Percentiles rank a stretch among this genome's conserved stretches.
phyloP scores from a whole-genome alignment of 1,140 invertebrate species.

The Lordiphosa clarofinis region DNA sequence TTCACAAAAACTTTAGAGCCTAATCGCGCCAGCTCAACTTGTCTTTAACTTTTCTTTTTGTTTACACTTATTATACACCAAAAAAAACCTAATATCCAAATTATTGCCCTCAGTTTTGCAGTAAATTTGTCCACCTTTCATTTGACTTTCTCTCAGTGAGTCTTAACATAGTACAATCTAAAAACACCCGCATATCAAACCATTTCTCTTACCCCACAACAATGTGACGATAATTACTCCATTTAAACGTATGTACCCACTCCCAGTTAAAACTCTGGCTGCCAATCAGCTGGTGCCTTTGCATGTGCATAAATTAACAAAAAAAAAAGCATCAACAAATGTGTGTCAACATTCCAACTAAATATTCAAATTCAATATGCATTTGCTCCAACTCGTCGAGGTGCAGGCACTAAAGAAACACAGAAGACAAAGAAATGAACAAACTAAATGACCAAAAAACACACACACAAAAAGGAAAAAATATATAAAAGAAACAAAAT shows the following conservation, averaged over 20 bases:
- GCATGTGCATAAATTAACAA: slow-evolving; percentile 51
- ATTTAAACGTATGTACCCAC: slow-evolving; percentile 38
- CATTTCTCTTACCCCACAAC: not conserved
- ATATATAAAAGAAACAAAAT: slow-evolving; percentile 17
- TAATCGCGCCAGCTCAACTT: no score
- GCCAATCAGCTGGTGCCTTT: slow-evolving; percentile 38
- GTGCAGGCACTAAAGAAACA: slow-evolving; percentile 4
- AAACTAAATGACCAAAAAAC: slow-evolving; percentile 51
- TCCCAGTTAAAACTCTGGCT: not conserved
- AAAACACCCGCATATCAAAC: no score
- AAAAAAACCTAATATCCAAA: no score
- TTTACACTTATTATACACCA: no score
- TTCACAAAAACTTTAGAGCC: no score
- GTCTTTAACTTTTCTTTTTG: no score
- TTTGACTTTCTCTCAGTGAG: no score
- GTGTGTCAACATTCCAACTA: slow-evolving; percentile 37
- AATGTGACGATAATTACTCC: slow-evolving; percentile 61
- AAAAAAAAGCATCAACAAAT: slow-evolving; percentile 36
- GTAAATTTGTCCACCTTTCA: no score
- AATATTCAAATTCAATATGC: slow-evolving; percentile 56
- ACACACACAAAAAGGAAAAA: slow-evolving; percentile 4
- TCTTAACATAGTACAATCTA: no score
- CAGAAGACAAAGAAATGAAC: slow-evolving; percentile 24
- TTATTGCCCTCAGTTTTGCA: no score
- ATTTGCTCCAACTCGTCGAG: slow-evolving; percentile 29